Evolutionary conservation across 2,797 vertebrate species (phyloP), one percentile per base, ranked within the genome.

Genomic region (Anableps anableps): DNA sequence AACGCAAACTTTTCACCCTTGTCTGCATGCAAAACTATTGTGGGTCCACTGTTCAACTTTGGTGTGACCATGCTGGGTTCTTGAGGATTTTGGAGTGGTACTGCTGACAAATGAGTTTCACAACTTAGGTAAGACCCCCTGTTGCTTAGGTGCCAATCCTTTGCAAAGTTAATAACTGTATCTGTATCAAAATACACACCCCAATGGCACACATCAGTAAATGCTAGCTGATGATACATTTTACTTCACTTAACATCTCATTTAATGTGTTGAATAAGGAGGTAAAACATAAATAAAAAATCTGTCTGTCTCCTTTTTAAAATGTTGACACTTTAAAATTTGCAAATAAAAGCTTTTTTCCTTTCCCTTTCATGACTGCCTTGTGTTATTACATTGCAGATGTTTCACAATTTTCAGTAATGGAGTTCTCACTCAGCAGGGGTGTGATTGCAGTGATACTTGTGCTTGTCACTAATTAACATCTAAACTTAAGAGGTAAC

Each of bases 361-460:
- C 31, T 34, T 50, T 73, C 47, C 16, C 29, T 19, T 19, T 51
- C 31, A 50, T 51, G 48, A 7, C 26, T 51, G 47, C 47, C 9
- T 9, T 21, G 2, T 21, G 21, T 45, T 29, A 71, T 71, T 45
- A 29, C 26, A 29, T 16, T 71, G 48, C 45, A 73, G 45, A 50
- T 73, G 72, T 73, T 50, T 50, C 17, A 34, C 72, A 50, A n/a
- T 50, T 23, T 23, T 51, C 48, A 23, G 47, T 23, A 23, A 73
- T 34, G n/a, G 72, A 51, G 72, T 73, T 73, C 48, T 73, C 72
- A 26, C 72, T 51, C 72, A 51, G 72, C 31, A 51, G 10, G 72
- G 47, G 72, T 73, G 72, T 73, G 72, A 73, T 73, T 73, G 31
- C 76, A 53, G 17, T 23, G 48, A 51, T 73, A 51, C 19, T 73